These are phyloP conservation scores for Adineta ricciae DNA, from an alignment of 2,888 invertebrate genomes.

Conservation along the genomic window DNA sequence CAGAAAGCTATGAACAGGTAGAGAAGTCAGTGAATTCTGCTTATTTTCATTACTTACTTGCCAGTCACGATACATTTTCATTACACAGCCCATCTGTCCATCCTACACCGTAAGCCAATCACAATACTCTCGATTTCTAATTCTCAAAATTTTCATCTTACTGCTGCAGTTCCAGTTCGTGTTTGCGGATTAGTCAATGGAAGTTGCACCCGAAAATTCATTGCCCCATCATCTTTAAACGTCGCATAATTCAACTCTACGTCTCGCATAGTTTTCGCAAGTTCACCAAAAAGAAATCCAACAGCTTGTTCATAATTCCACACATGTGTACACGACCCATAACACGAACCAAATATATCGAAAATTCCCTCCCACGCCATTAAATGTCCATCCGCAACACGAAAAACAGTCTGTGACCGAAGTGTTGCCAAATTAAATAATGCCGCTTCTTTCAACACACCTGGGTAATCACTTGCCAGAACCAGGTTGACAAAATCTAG, in stretches of 20 bases:
- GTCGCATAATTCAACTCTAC: background rate
- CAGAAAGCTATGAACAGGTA: background rate
- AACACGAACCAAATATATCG: background rate
- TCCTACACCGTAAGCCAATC: background rate
- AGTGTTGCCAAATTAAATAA: background rate
- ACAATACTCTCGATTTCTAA: background rate
- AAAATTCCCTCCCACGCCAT: background rate
- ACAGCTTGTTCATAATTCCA: conserved; percentile 7
- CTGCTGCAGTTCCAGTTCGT: background rate
- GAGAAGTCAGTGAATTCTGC: background rate
- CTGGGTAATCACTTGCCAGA: background rate
- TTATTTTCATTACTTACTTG: background rate
- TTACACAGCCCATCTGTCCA: background rate
- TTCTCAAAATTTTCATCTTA: background rate
- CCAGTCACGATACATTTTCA: conserved; percentile 8
- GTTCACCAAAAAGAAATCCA: background rate
- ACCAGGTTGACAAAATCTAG: background rate
- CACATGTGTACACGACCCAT: background rate
- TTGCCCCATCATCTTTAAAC: background rate
- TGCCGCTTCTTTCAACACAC: background rate
- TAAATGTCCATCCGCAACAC: background rate
- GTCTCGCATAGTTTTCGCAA: background rate
- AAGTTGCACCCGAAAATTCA: background rate
- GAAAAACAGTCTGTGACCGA: background rate
- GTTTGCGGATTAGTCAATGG: background rate